Conservation (phyloP, 2,113 vertebrate genomes). For the Octodon degus region DNA sequence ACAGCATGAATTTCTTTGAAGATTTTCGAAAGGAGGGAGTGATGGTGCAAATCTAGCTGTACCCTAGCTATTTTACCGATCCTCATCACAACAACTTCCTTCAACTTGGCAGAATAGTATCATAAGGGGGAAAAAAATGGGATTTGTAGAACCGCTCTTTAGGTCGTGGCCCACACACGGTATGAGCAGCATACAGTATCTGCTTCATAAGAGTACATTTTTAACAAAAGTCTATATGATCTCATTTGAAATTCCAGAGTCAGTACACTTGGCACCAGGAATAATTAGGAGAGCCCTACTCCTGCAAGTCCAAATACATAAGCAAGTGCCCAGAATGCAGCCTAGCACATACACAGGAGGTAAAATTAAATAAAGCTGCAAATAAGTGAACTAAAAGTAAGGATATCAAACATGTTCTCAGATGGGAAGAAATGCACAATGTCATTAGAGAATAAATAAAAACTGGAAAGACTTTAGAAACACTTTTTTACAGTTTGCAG, state of each 20-base stretch:
- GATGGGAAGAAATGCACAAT: not conserved
- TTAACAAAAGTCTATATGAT: not conserved
- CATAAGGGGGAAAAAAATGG: not conserved
- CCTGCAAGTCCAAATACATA: not conserved
- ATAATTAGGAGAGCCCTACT: not conserved
- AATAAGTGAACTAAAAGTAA: slow-evolving; percentile 34
- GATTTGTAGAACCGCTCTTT: not conserved
- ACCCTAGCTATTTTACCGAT: not conserved
- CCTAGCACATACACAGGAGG: not conserved
- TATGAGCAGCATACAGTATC: not conserved
- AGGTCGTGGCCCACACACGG: not conserved
- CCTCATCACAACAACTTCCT: not conserved
- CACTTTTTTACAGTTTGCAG: not conserved
- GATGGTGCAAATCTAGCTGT: not conserved
- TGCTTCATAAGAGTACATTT: not conserved
- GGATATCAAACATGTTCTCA: not conserved
- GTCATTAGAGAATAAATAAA: slow-evolving; percentile 2
- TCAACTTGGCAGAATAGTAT: not conserved
- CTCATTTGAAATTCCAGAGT: not conserved
- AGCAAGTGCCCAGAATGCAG: not conserved
- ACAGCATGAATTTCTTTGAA: not conserved
- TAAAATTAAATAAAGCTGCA: not conserved
- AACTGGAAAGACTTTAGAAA: not conserved
- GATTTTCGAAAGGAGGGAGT: not conserved
- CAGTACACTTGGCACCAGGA: not conserved